Evolutionary conservation across 1,140 invertebrate genomes (phyloP).

Genomic region (Habropoda laboriosa): DNA sequence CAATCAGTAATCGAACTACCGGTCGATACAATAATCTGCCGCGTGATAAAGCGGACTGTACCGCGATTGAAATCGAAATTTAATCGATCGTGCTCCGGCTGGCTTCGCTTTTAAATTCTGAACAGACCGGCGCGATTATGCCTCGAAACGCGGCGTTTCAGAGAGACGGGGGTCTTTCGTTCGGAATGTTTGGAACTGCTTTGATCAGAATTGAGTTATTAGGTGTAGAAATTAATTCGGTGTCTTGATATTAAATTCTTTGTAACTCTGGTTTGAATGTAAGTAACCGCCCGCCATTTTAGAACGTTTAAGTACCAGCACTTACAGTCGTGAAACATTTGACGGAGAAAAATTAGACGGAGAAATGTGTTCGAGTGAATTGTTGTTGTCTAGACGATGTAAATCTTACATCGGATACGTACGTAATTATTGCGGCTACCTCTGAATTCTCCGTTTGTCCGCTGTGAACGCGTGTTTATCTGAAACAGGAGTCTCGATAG

Average conservation of each 20-base stretch:
- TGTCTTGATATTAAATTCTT: neutral
- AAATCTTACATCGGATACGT: neutral
- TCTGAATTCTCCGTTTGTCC: neutral
- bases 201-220: no score
- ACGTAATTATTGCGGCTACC: slow-evolving; percentile 4
- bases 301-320: no score
- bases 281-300: no score
- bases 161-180: no score
- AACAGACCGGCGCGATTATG: neutral
- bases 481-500: slow-evolving; percentile 14
- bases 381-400: neutral
- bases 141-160: neutral
- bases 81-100: neutral
- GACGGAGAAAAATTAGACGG: no score
- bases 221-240: no score
- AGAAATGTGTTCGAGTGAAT: no score
- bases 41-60: slow-evolving; percentile 4
- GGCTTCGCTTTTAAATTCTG: neutral
- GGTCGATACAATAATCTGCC: slow-evolving; percentile 26
- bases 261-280: no score
- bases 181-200: no score
- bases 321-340: no score
- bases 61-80: neutral
- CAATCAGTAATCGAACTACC: slow-evolving; percentile 41
- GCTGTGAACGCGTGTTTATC: slow-evolving; percentile 18